Evolutionary conservation across 2,797 vertebrate species (phyloP).

Genomic region (Acanthiza pusilla): DNA sequence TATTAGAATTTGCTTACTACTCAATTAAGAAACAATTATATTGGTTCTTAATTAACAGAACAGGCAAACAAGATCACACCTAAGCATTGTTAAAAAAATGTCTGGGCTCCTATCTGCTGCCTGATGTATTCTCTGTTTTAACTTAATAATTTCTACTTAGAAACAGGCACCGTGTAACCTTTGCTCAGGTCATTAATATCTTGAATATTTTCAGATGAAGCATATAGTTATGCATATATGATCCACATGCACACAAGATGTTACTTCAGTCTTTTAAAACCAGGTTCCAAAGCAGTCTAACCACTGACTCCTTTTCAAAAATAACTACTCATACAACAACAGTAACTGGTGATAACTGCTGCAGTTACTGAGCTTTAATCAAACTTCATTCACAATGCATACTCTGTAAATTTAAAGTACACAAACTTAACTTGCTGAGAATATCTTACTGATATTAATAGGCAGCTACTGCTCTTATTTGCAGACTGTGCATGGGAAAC

Average conservation of each 20-base stretch:
- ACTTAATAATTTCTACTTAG: background rate
- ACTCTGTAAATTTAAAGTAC: background rate
- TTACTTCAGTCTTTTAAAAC: background rate
- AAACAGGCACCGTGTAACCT: background rate
- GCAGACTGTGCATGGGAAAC: background rate
- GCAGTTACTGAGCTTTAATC: background rate
- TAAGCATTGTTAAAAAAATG: background rate
- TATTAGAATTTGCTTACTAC: background rate
- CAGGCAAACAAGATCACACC: background rate
- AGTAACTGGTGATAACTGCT: background rate
- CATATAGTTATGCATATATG: background rate
- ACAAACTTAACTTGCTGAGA: background rate
- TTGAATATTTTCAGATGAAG: background rate
- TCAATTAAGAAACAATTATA: background rate
- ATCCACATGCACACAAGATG: accelerated
- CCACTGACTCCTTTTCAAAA: background rate
- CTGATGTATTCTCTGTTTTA: background rate
- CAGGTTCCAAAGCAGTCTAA: background rate
- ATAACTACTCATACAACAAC: background rate
- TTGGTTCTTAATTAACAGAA: background rate
- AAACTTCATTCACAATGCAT: background rate
- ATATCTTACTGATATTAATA: background rate
- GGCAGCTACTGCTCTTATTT: background rate
- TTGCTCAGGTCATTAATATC: background rate
- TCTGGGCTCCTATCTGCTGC: background rate